Percentiles rank a stretch among this genome's conserved stretches.
Conservation (phyloP, 2,888 invertebrate species). For the Chloromyia formosa region DNA sequence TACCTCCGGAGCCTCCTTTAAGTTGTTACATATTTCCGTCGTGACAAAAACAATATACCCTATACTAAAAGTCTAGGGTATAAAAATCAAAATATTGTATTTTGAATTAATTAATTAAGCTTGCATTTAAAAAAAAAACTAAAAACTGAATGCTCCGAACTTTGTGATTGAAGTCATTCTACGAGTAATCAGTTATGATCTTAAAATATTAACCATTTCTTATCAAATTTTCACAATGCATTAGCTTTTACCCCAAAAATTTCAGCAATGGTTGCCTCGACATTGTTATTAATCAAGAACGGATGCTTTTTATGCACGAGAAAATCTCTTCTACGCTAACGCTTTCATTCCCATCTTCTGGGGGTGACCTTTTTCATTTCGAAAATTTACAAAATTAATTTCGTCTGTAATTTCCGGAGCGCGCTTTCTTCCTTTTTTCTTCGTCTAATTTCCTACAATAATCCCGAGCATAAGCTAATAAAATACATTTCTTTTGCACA, state of each 20-base stretch:
- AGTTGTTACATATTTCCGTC: no score
- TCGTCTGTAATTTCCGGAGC: slow-evolving; percentile 22
- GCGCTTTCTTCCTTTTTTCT: not conserved
- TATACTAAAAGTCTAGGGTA: no score
- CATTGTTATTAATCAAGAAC: not conserved
- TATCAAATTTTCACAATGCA: not conserved
- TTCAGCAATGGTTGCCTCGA: no score
- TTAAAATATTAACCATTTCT: not conserved
- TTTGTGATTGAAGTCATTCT: no score
- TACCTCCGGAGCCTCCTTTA: no score
- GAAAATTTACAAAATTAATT: slow-evolving; percentile 19
- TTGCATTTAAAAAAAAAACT: no score
- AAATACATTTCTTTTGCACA: slow-evolving; percentile 10
- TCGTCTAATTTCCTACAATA: slow-evolving; percentile 24
- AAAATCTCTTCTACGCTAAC: no score
- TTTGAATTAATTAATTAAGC: no score
- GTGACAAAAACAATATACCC: no score
- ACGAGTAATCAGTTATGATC: no score
- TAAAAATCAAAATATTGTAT: no score
- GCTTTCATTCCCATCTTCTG: not conserved
- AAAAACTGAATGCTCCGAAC: no score
- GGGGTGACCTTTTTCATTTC: not conserved
- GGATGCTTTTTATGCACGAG: not conserved
- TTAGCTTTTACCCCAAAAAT: not conserved
- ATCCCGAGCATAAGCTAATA: slow-evolving; percentile 27